phyloP scores from a whole-genome alignment of 2,888 invertebrate genomes.

The Megamerina dolium region DNA sequence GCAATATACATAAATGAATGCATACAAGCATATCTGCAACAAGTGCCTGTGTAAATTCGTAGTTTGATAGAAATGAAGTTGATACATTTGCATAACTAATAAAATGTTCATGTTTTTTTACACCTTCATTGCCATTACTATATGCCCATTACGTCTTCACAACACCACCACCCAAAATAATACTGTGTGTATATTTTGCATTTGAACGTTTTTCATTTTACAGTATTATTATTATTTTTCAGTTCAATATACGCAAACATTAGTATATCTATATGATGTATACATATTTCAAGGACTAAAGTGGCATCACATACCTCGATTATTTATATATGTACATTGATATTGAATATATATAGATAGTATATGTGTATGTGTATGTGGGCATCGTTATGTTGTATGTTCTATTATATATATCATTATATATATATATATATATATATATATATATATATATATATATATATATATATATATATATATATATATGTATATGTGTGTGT shows the following conservation, averaged over 20 bases:
- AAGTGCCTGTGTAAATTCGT: constrained; percentile 36
- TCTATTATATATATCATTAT: background rate
- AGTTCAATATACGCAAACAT: too few relatives aligned
- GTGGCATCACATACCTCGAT: too few relatives aligned
- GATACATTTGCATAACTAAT: constrained; percentile 44
- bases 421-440: background rate
- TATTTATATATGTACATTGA: too few relatives aligned
- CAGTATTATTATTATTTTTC: constrained; percentile 1
- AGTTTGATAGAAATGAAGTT: constrained; percentile 35
- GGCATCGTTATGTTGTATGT: too few relatives aligned
- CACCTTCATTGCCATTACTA: constrained; percentile 18
- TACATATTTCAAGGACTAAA: too few relatives aligned
- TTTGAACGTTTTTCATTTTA: constrained; percentile 12
- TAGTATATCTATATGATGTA: too few relatives aligned
- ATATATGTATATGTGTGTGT: background rate
- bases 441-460: background rate
- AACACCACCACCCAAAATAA: too few relatives aligned
- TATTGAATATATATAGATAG: background rate
- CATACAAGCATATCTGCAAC: constrained; percentile 25
- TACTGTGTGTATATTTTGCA: too few relatives aligned
- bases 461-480: background rate
- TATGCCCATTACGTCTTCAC: too few relatives aligned
- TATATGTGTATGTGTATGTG: background rate
- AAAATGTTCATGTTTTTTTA: constrained; percentile 24
- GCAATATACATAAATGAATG: too few relatives aligned